phyloP scores from a whole-genome alignment of 2,113 vertebrate genomes.

The Chloebia gouldiae region DNA sequence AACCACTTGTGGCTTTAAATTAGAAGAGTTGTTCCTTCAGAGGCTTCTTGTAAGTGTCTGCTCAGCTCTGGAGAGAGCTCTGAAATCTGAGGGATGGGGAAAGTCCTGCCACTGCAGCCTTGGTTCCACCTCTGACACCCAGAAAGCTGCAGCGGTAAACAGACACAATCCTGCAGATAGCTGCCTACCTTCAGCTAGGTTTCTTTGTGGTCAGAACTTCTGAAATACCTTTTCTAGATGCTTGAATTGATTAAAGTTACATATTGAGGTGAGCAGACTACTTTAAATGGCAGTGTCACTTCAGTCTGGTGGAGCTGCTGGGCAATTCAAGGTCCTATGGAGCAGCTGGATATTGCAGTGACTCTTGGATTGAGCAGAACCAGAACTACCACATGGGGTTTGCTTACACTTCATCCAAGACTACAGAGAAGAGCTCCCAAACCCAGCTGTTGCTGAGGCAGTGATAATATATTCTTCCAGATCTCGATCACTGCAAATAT shows the following conservation, averaged over 20 bases:
- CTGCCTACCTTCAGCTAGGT: not conserved
- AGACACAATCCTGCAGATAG: not conserved
- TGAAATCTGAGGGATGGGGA: fast-evolving
- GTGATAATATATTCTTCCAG: not conserved
- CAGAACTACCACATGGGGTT: not conserved
- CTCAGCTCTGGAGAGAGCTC: not conserved
- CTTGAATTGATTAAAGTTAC: not conserved
- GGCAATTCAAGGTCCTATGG: not conserved
- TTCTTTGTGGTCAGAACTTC: not conserved
- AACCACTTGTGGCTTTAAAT: not conserved
- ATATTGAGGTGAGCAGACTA: not conserved
- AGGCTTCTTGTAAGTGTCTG: not conserved
- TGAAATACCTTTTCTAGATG: not conserved
- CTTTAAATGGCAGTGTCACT: not conserved
- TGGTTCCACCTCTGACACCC: not conserved
- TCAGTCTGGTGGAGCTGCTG: not conserved
- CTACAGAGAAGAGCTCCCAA: not conserved
- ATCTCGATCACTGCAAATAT: not conserved
- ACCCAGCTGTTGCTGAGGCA: not conserved
- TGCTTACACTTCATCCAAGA: not conserved
- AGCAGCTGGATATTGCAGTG: not conserved
- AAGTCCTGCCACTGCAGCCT: not conserved
- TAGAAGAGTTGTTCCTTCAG: not conserved
- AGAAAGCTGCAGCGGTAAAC: not conserved
- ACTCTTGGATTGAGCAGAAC: not conserved